Percentiles rank a stretch among this genome's conserved stretches.
These are phyloP conservation scores for Leucophenga varia DNA, from an alignment of 1,140 invertebrate species.

Conservation along the genomic window DNA sequence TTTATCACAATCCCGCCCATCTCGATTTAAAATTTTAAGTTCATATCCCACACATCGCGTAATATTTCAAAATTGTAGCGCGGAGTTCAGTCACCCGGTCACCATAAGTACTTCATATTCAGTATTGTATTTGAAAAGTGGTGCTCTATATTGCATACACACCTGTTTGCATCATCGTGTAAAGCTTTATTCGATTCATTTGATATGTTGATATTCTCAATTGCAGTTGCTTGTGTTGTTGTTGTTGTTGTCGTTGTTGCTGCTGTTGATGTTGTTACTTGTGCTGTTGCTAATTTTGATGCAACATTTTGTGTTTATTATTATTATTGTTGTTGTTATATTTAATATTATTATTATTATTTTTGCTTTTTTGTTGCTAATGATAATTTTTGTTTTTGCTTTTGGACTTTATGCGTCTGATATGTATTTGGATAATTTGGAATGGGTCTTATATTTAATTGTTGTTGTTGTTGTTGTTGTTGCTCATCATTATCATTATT, in stretches of 20 bases:
- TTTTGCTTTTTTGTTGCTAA: constrained; percentile 31
- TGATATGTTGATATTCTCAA: constrained; percentile 12
- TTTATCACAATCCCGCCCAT: too few species aligned
- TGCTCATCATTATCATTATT: constrained; percentile 52
- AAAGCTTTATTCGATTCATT: too few species aligned
- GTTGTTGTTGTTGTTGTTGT: constrained; percentile 56
- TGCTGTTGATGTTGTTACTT: constrained; percentile 10
- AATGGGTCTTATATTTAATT: constrained; percentile 47
- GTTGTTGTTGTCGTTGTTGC: constrained; percentile 1
- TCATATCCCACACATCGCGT: too few species aligned
- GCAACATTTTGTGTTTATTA: background rate
- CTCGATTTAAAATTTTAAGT: too few species aligned
- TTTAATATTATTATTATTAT: constrained; percentile 4
- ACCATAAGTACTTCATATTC: too few species aligned
- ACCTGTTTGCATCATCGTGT: too few species aligned
- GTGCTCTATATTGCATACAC: too few species aligned
- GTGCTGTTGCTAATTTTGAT: too few species aligned
- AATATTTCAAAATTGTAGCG: too few species aligned
- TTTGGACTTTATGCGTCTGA: constrained; percentile 31
- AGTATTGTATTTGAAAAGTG: too few species aligned
- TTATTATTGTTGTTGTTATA: background rate
- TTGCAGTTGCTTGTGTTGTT: constrained; percentile 18
- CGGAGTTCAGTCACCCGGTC: too few species aligned
- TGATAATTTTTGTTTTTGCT: too few species aligned
- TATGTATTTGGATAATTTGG: constrained; percentile 45